Evolutionary conservation across 1,140 invertebrate species (phyloP), one percentile per base, ranked within the genome.

Genomic region (Bombus fervidus): DNA sequence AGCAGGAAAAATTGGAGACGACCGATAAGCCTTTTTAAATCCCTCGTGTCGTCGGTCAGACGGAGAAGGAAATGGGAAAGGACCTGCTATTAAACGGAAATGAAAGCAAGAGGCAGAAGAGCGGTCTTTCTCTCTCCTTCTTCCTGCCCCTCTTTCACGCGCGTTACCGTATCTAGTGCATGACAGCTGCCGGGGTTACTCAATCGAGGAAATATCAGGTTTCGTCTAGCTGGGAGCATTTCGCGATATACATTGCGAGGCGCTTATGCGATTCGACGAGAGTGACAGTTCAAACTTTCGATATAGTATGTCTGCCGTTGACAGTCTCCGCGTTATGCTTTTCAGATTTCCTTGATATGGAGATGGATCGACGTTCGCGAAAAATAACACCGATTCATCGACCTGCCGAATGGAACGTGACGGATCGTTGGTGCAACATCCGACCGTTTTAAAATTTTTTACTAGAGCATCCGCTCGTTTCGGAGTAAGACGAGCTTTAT

Each of bases 141-240:
- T 78, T 78, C 85, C 62, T 66, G n/a, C 31, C 13, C 59, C 71
- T 79, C 62, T 64, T 83, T 72, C 84, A 53, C 90, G 74, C 85
- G 82, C 90, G 78, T 87, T 85, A 79, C 83, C 87, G 85, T 93
- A 93, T 93, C 86, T 92, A 83, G 92, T 89, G 90, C 90, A 88
- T 91, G 93, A 93, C 93, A 94, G 91, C 91, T 93, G 91, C 86
- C 87, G 82, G 87, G 88, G 87, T 92, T 92, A 90, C 91, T 92
- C 90, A 91, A 94, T 93, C 91, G 90, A 92, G 91, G 90, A 93
- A 94, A 93, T 94, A 94, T 94, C 92, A 78, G 81, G 89, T 94
- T 94, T 92, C 93, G 81, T 82, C 62, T 85, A 87, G 81, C 62
- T 57, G 64, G 41, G 41, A 66, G 41, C 75, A 77, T 83, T 86